Percentiles rank a stretch among this genome's conserved stretches.
phyloP scores from a whole-genome alignment of 2,888 invertebrate genomes.

The Polyommatus icarus region DNA sequence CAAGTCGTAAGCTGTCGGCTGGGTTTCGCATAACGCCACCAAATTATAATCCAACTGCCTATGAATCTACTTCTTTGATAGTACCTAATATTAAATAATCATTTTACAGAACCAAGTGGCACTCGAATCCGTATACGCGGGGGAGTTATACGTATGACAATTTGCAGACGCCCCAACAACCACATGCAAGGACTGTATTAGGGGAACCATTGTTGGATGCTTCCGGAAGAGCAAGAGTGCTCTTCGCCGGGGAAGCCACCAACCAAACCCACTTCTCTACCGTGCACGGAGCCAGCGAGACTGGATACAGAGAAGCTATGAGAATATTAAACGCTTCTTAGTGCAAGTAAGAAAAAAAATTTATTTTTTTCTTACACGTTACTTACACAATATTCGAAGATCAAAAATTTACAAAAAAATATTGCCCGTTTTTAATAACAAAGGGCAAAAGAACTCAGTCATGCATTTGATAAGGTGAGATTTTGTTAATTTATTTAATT shows the following conservation, averaged over 20 bases:
- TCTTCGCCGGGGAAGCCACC: slow-evolving; percentile 84
- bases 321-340: slow-evolving; percentile 44
- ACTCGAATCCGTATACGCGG: slow-evolving; percentile 83
- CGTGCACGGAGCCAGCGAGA: slow-evolving; percentile 86
- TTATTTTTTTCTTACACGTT: no score
- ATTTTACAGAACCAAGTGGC: slow-evolving; percentile 84
- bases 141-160: slow-evolving; percentile 86
- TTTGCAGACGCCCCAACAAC: slow-evolving; percentile 69
- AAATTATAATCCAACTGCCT: no score
- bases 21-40: no score
- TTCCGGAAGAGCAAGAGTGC: slow-evolving; percentile 65
- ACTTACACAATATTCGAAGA: neutral
- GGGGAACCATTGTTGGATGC: slow-evolving; percentile 78
- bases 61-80: no score
- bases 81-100: no score
- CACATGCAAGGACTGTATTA: slow-evolving; percentile 75
- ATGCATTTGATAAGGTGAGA: neutral
- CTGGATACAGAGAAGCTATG: slow-evolving; percentile 83
- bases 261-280: slow-evolving; percentile 81
- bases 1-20: no score
- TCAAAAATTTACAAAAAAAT: neutral
- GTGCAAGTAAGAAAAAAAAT: neutral
- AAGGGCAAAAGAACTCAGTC: neutral
- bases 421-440: neutral
- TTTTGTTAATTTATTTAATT: neutral